These are phyloP conservation scores for Acanthoscelides obtectus DNA, from an alignment of 2,888 invertebrate genomes.

Conservation along the genomic window DNA sequence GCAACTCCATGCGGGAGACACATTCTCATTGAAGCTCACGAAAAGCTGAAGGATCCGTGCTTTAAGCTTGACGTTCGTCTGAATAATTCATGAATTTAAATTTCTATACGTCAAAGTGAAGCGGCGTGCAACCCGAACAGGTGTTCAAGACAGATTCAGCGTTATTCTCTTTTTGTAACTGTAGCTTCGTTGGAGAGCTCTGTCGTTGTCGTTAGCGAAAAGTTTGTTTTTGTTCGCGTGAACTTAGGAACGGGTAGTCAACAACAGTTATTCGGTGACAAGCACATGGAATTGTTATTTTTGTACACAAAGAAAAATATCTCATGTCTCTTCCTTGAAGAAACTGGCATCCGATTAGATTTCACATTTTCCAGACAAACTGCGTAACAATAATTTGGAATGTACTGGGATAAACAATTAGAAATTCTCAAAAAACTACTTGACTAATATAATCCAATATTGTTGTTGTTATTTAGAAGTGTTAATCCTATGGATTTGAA, in stretches of 20 bases:
- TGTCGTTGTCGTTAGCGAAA: not conserved
- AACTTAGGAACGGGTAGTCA: not conserved
- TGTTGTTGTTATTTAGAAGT: no score
- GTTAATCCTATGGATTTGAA: no score
- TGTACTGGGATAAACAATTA: no score
- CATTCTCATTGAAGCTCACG: not conserved
- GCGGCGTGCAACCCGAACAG: not conserved
- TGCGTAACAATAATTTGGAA: no score
- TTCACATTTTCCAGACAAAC: no score
- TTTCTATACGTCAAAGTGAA: not conserved
- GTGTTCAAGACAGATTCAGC: not conserved
- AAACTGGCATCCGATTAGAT: not conserved
- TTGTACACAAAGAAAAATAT: no score
- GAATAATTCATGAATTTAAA: not conserved
- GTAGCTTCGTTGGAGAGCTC: not conserved
- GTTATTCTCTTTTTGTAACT: not conserved
- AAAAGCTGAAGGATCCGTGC: not conserved
- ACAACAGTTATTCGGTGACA: not conserved
- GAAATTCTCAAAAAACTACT: no score
- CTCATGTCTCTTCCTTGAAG: no score
- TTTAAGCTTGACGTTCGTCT: not conserved
- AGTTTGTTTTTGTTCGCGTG: not conserved
- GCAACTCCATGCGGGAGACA: not conserved
- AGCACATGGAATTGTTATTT: no score
- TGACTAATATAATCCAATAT: no score